Evolutionary conservation across 2,113 vertebrate genomes (phyloP).

Genomic region (Antennarius striatus): DNA sequence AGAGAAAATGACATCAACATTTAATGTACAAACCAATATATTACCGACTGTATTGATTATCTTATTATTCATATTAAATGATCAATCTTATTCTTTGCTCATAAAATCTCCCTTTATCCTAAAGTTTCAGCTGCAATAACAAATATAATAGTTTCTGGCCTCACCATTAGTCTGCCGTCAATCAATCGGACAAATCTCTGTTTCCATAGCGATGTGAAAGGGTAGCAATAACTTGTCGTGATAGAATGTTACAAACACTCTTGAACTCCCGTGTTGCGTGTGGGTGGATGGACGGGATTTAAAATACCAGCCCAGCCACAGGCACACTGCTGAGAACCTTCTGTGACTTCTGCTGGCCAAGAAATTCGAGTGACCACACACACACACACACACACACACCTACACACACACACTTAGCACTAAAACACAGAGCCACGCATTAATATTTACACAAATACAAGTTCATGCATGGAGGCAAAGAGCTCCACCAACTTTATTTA

Average conservation of each 20-base stretch:
- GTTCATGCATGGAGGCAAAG: background rate
- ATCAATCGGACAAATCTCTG: constrained; percentile 45
- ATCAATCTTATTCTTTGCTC: background rate
- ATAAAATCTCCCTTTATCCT: no score
- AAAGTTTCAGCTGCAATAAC: background rate
- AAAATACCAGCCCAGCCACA: constrained; percentile 44
- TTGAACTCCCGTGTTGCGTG: constrained; percentile 50
- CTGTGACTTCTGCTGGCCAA: constrained; percentile 63
- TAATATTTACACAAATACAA: background rate
- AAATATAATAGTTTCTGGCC: constrained; percentile 34
- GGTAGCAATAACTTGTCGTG: constrained; percentile 44
- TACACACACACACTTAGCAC: background rate
- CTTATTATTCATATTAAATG: no score
- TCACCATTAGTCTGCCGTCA: constrained; percentile 31
- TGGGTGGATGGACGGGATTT: constrained; percentile 53
- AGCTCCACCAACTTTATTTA: background rate
- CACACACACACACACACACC: constrained; percentile 1
- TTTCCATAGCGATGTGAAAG: constrained; percentile 69
- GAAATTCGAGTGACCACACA: constrained; percentile 16
- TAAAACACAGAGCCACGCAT: no score
- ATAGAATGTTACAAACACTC: constrained; percentile 40
- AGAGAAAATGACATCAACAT: no score
- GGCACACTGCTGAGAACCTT: constrained; percentile 66
- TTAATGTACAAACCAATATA: no score
- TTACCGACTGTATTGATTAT: no score